Evolutionary conservation across 2,113 vertebrate genomes (phyloP), one percentile per base, ranked within the genome.

Genomic region (Corvus cornix): DNA sequence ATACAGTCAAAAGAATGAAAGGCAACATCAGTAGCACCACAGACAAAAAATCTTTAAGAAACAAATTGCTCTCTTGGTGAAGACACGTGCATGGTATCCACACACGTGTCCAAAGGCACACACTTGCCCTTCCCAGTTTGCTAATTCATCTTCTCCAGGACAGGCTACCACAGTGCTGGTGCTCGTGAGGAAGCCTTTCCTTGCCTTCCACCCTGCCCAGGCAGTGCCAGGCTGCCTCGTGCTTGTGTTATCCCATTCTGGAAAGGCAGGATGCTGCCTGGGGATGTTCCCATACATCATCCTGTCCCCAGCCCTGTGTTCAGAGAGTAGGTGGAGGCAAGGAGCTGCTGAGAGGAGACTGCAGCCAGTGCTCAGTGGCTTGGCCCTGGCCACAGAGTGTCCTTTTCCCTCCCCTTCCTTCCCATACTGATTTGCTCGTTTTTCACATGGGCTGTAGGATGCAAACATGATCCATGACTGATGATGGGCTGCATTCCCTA

Each of bases 261-360:
- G 72, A 30, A 7, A 15, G 37, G 20, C 28, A 69, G 76, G 51
- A 16, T 12, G 24, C 16, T 63, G 48, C 62, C 58, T 46, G 39
- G 5, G 1, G 0, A 1, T 18, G 4, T 3, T 10, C 5, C 21
- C 69, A 15, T 0, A 2, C 3, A 7, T 7, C 1, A 0, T 4
- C 21, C 77, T 48, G 20, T 14, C 10, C 41, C 62, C 56, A 56
- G 44, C 23, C 19, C 51, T 6, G 41, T 18, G 28, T 4, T 33
- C 73, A 17, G 27, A 22, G 72, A 18, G 48, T 0, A 20, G 64
- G 9, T 16, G 23, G 48, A 20, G 49, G 16, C 16, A 24, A 8
- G 41, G 41, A 58, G 68, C 33, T 72, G 62, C 62, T 0, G 1
- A 27, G 27, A 18, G 31, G 16, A 55, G 18, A 0, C 39, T 48